Conservation (phyloP, 2,113 vertebrate species). For the Nibea coibor region DNA sequence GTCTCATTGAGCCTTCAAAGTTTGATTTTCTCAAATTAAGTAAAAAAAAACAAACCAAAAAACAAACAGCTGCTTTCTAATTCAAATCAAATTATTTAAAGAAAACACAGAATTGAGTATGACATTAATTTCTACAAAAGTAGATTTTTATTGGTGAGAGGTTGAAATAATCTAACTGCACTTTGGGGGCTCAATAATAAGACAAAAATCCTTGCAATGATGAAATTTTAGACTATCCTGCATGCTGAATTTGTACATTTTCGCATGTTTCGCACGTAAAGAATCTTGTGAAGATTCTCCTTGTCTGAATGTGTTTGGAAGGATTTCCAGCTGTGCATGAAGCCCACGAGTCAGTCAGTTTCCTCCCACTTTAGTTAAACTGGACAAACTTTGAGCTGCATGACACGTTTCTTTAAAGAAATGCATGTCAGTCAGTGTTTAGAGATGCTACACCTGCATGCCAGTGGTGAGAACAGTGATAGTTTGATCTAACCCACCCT, state of each 20-base stretch:
- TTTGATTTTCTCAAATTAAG: background rate
- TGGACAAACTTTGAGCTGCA: background rate
- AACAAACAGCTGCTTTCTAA: background rate
- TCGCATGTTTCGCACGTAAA: slow-evolving; percentile 11
- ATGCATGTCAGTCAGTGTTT: slow-evolving; percentile 21
- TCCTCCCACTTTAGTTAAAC: background rate
- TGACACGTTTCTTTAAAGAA: slow-evolving; percentile 2
- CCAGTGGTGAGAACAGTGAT: slow-evolving; percentile 83
- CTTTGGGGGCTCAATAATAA: background rate
- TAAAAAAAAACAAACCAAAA: rapidly evolving
- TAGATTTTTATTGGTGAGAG: background rate
- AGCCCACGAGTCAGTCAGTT: background rate
- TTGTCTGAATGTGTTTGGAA: background rate
- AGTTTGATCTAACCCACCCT: background rate
- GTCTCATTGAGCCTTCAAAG: background rate
- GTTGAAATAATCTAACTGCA: background rate
- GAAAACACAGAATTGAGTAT: background rate
- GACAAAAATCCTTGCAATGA: slow-evolving; percentile 10
- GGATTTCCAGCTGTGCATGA: slow-evolving; percentile 11
- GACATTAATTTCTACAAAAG: background rate
- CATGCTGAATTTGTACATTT: slow-evolving; percentile 26
- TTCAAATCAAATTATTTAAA: background rate
- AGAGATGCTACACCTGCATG: slow-evolving; percentile 70
- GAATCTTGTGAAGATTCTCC: too few species aligned
- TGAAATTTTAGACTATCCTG: slow-evolving; percentile 6